These are phyloP conservation scores for Blastomussa wellsi DNA, from an alignment of 92 coral and sea anemone genomes.

Conservation along the genomic window DNA sequence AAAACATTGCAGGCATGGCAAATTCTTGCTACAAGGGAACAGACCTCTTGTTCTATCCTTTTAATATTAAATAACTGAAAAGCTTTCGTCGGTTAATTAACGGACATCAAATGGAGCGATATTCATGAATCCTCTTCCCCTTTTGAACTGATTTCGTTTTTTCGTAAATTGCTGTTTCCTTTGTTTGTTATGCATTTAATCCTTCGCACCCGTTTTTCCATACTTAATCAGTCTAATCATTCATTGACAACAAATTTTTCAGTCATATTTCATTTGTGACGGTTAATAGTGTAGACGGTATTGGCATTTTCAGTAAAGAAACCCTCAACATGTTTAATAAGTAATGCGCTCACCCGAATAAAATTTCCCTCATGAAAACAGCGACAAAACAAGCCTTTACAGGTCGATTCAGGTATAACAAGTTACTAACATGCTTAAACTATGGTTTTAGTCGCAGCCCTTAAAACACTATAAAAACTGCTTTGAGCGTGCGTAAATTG, in stretches of 20 bases:
- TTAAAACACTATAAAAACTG: not conserved
- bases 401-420: not conserved
- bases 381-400: not conserved
- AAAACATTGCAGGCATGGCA: no score
- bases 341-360: not conserved
- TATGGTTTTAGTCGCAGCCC: not conserved
- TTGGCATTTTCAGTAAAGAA: not conserved
- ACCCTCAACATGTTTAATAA: not conserved
- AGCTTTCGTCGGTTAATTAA: not conserved
- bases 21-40: no score
- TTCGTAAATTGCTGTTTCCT: not conserved
- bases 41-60: no score
- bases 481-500: not conserved
- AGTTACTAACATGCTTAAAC: not conserved
- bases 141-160: no score
- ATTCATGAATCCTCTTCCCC: not conserved
- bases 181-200: not conserved
- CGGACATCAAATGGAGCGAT: not conserved
- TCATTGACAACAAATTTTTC: no score
- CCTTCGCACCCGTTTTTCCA: not conserved
- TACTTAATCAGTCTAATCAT: not conserved
- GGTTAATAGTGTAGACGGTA: not conserved
- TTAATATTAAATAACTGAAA: no score
- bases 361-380: not conserved
- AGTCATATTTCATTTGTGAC: not conserved